Conservation (phyloP, 2,113 vertebrate genomes). For the Lepus americanus region DNA sequence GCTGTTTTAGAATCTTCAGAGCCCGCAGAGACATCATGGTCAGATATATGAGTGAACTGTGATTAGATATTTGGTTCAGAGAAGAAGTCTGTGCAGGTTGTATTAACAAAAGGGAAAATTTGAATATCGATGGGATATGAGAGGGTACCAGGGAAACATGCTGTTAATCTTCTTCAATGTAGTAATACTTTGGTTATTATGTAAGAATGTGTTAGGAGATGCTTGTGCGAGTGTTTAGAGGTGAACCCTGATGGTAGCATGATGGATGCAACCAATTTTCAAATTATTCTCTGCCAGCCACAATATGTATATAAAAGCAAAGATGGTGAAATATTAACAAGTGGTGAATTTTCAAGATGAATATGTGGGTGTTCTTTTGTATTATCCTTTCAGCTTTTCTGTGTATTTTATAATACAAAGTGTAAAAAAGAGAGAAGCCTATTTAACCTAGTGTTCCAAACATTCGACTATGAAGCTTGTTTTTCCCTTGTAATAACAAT, state of each 20-base stretch:
- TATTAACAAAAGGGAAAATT: conserved; percentile 45
- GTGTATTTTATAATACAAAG: conserved; percentile 52
- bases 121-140: conserved; percentile 4
- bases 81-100: conserved; percentile 6
- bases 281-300: conserved; percentile 25
- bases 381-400: conserved; percentile 54
- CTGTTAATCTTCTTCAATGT: conserved; percentile 14
- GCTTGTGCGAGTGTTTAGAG: neutral
- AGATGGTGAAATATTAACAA: conserved; percentile 56
- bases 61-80: conserved; percentile 35
- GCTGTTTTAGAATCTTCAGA: conserved; percentile 8
- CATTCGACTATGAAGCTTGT: conserved; percentile 4
- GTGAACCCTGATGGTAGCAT: neutral
- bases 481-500: neutral
- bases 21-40: neutral
- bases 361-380: conserved; percentile 69
- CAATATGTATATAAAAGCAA: neutral
- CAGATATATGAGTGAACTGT: neutral
- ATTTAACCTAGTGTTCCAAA: conserved; percentile 72
- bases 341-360: conserved; percentile 32
- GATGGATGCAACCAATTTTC: conserved; percentile 14
- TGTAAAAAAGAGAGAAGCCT: neutral
- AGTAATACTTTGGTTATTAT: conserved; percentile 31
- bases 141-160: neutral
- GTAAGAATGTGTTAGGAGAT: conserved; percentile 6